These are phyloP conservation scores for Spodoptera exigua DNA, from an alignment of 2,888 invertebrate species.

Conservation along the genomic window DNA sequence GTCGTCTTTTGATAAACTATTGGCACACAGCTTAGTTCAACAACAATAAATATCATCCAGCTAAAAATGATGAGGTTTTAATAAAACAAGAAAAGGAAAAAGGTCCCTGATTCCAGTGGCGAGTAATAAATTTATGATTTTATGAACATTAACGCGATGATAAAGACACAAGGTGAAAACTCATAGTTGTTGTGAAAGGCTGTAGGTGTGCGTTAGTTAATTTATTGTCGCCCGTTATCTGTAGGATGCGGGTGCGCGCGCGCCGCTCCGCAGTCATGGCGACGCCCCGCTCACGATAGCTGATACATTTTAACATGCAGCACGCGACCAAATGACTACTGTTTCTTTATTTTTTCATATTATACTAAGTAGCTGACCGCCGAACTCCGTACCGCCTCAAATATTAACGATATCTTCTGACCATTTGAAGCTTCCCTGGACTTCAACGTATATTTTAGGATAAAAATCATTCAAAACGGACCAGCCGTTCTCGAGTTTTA, in stretches of 20 bases:
- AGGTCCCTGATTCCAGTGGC: too few relatives aligned
- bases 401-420: too few relatives aligned
- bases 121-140: slow-evolving; percentile 26
- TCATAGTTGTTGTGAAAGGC: slow-evolving; percentile 86
- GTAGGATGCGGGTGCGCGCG: slow-evolving; percentile 84
- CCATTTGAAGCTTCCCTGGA: too few relatives aligned
- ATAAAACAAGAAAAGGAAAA: too few relatives aligned
- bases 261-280: slow-evolving; percentile 70
- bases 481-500: too few relatives aligned
- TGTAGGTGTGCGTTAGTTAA: slow-evolving; percentile 76
- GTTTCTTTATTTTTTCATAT: slow-evolving; percentile 56
- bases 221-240: slow-evolving; percentile 86
- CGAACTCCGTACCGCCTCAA: too few relatives aligned
- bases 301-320: slow-evolving; percentile 76
- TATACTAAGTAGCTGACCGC: not conserved
- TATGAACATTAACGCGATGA: slow-evolving; percentile 57
- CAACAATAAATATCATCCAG: not conserved
- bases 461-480: too few relatives aligned
- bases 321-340: slow-evolving; percentile 80
- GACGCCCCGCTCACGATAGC: slow-evolving; percentile 59
- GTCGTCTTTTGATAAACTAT: too few relatives aligned
- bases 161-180: slow-evolving; percentile 84
- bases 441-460: too few relatives aligned
- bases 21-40: too few relatives aligned
- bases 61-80: too few relatives aligned